Conservation (phyloP, 2,113 vertebrate species). For the Eurystomus gularis region DNA sequence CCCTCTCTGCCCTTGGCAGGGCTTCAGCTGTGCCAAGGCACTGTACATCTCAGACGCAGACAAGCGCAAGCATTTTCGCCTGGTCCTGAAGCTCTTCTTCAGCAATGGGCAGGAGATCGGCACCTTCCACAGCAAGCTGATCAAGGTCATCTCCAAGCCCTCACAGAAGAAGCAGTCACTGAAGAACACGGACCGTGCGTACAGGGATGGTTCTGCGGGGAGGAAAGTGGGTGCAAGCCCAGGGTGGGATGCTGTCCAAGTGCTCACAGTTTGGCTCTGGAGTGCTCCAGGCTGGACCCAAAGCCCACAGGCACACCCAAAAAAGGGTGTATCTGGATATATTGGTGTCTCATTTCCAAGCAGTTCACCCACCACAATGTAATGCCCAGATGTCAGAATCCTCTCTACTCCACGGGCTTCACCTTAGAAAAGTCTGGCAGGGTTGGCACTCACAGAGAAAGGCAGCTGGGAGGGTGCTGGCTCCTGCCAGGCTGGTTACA, state of each 20-base stretch:
- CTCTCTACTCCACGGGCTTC: not conserved
- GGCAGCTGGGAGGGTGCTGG: not conserved
- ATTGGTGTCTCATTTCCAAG: not conserved
- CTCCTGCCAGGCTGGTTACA: not conserved
- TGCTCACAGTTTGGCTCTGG: not conserved
- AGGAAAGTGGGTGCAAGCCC: not conserved
- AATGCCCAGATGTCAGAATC: no score
- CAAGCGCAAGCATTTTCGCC: constrained; percentile 93
- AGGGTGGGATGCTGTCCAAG: not conserved
- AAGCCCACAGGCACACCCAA: not conserved
- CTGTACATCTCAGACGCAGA: constrained; percentile 93
- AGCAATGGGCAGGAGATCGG: constrained; percentile 88
- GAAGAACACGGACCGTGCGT: constrained; percentile 94
- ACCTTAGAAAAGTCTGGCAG: not conserved
- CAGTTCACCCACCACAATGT: not conserved
- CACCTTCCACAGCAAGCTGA: constrained; percentile 90
- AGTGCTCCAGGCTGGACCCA: not conserved
- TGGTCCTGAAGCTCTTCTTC: constrained; percentile 86
- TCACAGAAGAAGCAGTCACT: constrained; percentile 97
- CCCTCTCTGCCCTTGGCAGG: constrained; percentile 61
- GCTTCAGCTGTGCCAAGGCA: constrained; percentile 90
- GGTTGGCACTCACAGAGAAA: not conserved
- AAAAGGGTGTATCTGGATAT: not conserved
- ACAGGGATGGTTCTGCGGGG: not conserved
- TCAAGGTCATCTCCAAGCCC: constrained; percentile 97